Evolutionary conservation across 1,140 invertebrate genomes (phyloP).

Genomic region (Lamellibrachia luymesi): DNA sequence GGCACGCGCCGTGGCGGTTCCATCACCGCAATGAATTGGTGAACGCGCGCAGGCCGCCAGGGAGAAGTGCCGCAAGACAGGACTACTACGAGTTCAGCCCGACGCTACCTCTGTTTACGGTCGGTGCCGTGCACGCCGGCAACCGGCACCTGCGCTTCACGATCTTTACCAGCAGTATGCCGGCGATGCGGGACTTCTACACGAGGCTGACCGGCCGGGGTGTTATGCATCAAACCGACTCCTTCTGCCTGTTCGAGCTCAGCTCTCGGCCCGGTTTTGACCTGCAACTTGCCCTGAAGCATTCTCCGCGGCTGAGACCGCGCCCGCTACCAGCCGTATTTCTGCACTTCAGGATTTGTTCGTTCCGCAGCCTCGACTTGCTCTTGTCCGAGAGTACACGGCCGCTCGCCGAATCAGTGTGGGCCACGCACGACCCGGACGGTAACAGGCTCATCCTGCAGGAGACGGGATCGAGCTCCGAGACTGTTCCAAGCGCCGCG

Average conservation of each 20-base stretch:
- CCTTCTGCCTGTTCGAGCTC: conserved; percentile 2
- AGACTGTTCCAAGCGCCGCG: background rate
- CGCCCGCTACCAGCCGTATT: background rate
- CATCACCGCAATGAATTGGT: background rate
- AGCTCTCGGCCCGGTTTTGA: background rate
- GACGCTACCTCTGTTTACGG: background rate
- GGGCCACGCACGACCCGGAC: background rate
- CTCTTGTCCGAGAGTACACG: background rate
- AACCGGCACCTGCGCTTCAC: background rate
- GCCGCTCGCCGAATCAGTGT: background rate
- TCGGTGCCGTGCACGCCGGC: background rate
- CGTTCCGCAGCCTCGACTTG: background rate
- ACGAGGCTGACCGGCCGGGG: background rate
- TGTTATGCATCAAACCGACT: background rate
- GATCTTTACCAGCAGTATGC: background rate
- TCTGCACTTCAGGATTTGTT: background rate
- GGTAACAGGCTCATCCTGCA: background rate
- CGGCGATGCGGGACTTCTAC: background rate
- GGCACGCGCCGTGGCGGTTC: background rate
- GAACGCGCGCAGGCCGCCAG: background rate
- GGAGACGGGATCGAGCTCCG: background rate
- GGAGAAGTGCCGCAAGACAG: background rate
- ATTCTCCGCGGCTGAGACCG: background rate
- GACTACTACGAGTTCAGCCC: background rate
- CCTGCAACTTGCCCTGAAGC: background rate